These are phyloP conservation scores for Pagetopsis macropterus DNA, from an alignment of 2,797 vertebrate genomes.

Conservation along the genomic window DNA sequence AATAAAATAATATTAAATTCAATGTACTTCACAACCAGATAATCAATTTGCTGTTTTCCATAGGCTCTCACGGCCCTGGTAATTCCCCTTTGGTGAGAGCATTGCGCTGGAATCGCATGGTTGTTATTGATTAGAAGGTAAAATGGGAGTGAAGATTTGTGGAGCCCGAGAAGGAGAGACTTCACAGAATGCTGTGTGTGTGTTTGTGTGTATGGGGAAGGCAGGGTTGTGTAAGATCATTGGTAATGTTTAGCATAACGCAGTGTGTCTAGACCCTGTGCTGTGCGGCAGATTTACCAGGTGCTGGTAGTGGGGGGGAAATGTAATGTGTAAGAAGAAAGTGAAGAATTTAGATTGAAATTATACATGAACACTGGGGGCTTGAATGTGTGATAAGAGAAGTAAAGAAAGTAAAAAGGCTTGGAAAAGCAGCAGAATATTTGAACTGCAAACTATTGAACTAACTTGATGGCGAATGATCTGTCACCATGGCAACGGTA, in stretches of 20 bases:
- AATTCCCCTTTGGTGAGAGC: constrained; percentile 56
- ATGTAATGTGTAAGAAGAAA: no score
- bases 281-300: constrained; percentile 11
- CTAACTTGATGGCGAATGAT: no score
- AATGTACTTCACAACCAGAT: constrained; percentile 61
- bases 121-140: constrained; percentile 72
- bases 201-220: neutral
- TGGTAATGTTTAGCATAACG: constrained; percentile 42
- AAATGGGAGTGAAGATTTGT: constrained; percentile 64
- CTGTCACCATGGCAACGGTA: no score
- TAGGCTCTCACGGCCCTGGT: constrained; percentile 44
- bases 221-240: constrained; percentile 28
- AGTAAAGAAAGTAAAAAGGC: no score
- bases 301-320: neutral
- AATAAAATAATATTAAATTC: constrained; percentile 68
- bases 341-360: no score
- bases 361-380: no score
- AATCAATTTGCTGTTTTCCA: constrained; percentile 69
- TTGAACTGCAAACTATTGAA: no score
- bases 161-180: constrained; percentile 53
- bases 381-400: no score
- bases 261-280: constrained; percentile 26
- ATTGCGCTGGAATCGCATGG: constrained; percentile 49
- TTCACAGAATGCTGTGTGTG: constrained; percentile 20
- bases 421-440: no score